A percentile compares a stretch with the other conserved stretches of the same genome.
These are phyloP conservation scores for Gymnogyps californianus DNA, from an alignment of 2,113 vertebrate species.

Conservation along the genomic window DNA sequence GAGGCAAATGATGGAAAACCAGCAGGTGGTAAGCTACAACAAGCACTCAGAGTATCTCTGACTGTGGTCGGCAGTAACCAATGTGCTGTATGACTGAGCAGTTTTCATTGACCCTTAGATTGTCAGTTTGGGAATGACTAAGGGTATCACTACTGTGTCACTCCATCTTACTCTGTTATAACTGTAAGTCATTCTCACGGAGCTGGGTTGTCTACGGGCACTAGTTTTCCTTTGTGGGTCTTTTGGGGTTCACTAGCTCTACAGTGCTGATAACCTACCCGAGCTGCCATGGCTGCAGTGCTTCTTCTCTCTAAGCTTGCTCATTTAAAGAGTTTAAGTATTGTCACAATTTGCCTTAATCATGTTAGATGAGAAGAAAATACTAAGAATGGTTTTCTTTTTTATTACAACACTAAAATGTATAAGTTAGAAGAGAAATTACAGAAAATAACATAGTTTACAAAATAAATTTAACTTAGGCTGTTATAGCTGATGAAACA, in stretches of 20 bases:
- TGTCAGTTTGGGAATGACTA: not conserved
- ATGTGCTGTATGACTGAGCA: not conserved
- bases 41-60: not conserved
- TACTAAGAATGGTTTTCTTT: not conserved
- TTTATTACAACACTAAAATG: not conserved
- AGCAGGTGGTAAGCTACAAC: not conserved
- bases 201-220: not conserved
- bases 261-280: not conserved
- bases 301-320: not conserved
- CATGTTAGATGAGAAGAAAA: not conserved
- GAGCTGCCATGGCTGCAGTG: not conserved
- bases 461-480: not conserved
- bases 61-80: not conserved
- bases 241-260: not conserved
- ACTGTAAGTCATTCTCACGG: not conserved
- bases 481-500: not conserved
- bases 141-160: too few relatives aligned
- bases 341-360: not conserved
- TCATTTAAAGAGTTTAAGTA: not conserved
- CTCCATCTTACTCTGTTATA: not conserved
- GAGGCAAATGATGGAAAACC: not conserved
- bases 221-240: not conserved
- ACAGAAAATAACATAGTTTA: not conserved
- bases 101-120: not conserved
- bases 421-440: not conserved